Evolutionary conservation across 2,888 invertebrate genomes (phyloP).

Genomic region (Ormyrus thymus): DNA sequence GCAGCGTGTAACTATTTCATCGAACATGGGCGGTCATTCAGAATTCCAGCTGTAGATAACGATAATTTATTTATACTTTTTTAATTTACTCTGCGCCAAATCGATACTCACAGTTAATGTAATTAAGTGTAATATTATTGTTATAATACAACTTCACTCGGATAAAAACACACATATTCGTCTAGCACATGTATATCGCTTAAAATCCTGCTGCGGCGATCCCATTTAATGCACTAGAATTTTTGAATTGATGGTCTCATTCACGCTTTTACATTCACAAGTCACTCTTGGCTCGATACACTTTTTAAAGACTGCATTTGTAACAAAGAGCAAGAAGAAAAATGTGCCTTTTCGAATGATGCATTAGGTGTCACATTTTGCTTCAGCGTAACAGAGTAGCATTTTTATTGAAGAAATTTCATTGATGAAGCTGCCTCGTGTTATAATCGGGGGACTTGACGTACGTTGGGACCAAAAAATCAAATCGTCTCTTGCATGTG

Average conservation of each 20-base stretch:
- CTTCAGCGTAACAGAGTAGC: conserved; percentile 39
- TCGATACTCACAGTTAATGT: conserved; percentile 62
- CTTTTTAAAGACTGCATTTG: conserved; percentile 8
- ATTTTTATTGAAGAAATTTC: conserved; percentile 34
- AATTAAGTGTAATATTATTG: conserved; percentile 65
- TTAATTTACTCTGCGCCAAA: conserved; percentile 67
- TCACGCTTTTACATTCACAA: conserved; percentile 42
- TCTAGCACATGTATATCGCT: conserved; percentile 66
- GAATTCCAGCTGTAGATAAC: conserved; percentile 47
- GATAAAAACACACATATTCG: conserved; percentile 72
- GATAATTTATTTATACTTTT: conserved; percentile 39
- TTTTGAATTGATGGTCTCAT: conserved; percentile 41
- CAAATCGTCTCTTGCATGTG: conserved; percentile 42
- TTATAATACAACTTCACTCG: conserved; percentile 69
- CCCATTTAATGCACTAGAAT: conserved; percentile 66
- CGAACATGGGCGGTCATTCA: conserved; percentile 36
- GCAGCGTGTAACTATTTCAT: conserved; percentile 47
- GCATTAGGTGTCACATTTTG: conserved; percentile 33
- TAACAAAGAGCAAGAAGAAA: conserved; percentile 42
- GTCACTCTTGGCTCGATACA: conserved; percentile 21
- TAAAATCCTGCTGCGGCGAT: conserved; percentile 68
- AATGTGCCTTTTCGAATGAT: conserved; percentile 39
- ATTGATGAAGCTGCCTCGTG: conserved; percentile 43
- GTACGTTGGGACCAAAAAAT: conserved; percentile 46
- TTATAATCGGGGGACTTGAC: conserved; percentile 36